phyloP scores from a whole-genome alignment of 2,888 invertebrate genomes.

The Melitaea athalia region DNA sequence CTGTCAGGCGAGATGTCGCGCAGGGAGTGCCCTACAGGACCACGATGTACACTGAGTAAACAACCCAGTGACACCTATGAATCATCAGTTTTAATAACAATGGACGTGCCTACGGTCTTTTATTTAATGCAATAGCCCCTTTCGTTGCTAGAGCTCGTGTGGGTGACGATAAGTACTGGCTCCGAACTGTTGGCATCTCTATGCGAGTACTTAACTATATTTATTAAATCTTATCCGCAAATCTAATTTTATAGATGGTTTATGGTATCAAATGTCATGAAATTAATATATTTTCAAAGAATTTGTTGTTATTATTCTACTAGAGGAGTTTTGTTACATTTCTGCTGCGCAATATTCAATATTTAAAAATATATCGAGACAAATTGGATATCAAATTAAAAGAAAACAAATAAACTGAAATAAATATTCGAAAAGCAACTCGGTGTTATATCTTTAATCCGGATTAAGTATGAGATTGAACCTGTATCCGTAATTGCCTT shows the following conservation, averaged over 20 bases:
- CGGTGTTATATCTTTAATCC: constrained; percentile 18
- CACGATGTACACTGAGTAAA: constrained; percentile 35
- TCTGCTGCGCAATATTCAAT: background rate
- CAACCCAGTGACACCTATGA: constrained; percentile 45
- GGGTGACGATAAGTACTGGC: constrained; percentile 33
- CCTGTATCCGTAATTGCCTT: constrained; percentile 23
- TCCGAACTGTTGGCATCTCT: constrained; percentile 18
- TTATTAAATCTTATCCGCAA: constrained; percentile 5
- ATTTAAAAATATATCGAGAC: background rate
- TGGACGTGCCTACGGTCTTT: constrained; percentile 25
- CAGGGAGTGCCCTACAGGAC: constrained; percentile 43
- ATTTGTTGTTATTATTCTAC: background rate
- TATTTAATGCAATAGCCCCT: constrained; percentile 34
- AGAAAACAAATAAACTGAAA: background rate
- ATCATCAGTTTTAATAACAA: constrained; percentile 48
- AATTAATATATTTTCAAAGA: background rate
- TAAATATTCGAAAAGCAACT: constrained; percentile 7
- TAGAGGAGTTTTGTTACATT: background rate
- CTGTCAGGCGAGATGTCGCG: constrained; percentile 56
- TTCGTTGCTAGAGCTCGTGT: constrained; percentile 20
- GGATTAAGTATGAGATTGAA: constrained; percentile 19
- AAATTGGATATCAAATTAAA: background rate
- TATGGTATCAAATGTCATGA: background rate
- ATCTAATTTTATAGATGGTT: constrained; percentile 2
- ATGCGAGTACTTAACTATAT: constrained; percentile 26